Base-by-base conservation (phyloP, 1,140 invertebrate species). In the Philaenus spumarius region DNA sequence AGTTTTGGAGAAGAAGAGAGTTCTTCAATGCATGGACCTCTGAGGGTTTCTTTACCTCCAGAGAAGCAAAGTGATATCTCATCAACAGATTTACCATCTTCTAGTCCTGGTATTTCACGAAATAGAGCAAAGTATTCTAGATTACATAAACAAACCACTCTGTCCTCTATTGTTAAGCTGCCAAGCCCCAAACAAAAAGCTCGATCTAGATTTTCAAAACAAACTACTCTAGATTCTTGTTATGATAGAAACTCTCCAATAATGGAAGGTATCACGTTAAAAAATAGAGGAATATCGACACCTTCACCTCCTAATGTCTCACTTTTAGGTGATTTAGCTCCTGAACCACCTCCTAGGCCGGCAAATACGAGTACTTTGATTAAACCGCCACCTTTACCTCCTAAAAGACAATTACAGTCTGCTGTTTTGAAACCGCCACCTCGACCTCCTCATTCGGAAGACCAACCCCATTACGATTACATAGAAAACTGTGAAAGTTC, bases 381-480 rank as follows among this genome's bases (percentile, higher is more conserved):
- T 48, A 79, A 90, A 62, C 90, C 90, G 1, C 90, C 90, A 9
- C 90, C 90, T 1, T 73, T 93, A 55, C 89, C 89, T 2, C 90
- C 90, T 0, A 93, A 93, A 71, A 90, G 90, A 67, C 79, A 85
- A 26, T 66, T 70, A 34, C 65, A 64, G 14, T 66, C 72, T 59
- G 63, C 67, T 5, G 65, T 67, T 1, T 63, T 73, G 5, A 81
- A 79, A 59, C 83, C 84, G 0, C 85, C 84, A 1, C 82, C 83
- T 1, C 75, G 83, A 47, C 83, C 84, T 30, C 82, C 81, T 7
- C 78, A 82, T 59, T 79, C 68, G 20, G 80, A 80, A 34, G 77
- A 73, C 70, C 63, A 78, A 48, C 74, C 77, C 37, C 75, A 80
- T 45, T 82, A 82, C 63, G 82, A 85, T 63, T 82, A 80, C 64